Conservation (phyloP, 1,140 invertebrate genomes). For the Wiebesia pumilae region DNA sequence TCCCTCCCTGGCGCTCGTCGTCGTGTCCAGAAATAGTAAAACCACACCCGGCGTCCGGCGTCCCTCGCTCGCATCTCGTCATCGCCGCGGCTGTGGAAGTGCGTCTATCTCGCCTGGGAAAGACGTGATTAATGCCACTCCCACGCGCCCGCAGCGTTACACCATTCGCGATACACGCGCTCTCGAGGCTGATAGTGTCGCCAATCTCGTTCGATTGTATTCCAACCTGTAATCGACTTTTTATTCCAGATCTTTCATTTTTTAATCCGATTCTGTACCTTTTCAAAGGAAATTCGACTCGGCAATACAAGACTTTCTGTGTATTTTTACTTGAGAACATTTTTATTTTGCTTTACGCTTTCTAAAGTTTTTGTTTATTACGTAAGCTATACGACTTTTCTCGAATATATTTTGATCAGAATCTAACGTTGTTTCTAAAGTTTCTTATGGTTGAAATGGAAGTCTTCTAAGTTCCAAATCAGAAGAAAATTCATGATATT, state of each 20-base stretch:
- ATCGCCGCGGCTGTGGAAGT: background rate
- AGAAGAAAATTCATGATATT: too few species aligned
- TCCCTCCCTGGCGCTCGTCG: background rate
- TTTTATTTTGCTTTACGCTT: background rate
- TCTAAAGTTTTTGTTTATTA: background rate
- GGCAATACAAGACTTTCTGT: too few species aligned
- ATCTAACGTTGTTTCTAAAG: too few species aligned
- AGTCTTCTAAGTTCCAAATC: too few species aligned
- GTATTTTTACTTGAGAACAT: too few species aligned
- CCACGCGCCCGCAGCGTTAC: conserved; percentile 27
- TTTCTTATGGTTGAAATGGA: too few species aligned
- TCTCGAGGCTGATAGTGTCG: background rate
- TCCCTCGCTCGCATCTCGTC: conserved; percentile 34
- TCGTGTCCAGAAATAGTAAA: conserved; percentile 48
- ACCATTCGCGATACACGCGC: background rate
- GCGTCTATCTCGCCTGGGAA: conserved; percentile 27
- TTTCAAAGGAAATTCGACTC: too few species aligned
- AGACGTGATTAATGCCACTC: conserved; percentile 39
- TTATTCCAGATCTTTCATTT: too few species aligned
- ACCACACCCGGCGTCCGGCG: conserved; percentile 39
- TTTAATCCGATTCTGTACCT: too few species aligned
- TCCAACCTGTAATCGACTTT: too few species aligned
- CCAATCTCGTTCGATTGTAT: background rate
- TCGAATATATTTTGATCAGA: too few species aligned
- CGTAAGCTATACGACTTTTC: background rate